Base-by-base conservation (phyloP, 2,888 invertebrate genomes). In the Phragmatobia fuliginosa region DNA sequence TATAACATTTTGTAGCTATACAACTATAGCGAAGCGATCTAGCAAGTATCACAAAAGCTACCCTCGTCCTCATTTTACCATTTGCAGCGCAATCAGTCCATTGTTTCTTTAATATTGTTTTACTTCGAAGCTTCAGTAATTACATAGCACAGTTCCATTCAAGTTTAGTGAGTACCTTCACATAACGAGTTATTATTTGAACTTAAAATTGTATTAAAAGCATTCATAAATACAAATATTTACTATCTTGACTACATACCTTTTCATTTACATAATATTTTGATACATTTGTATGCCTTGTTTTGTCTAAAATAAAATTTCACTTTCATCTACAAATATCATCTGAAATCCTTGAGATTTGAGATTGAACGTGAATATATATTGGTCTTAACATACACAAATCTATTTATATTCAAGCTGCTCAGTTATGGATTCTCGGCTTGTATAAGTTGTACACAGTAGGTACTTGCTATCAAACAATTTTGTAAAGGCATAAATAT, bases 11-110 rank as follows among this genome's bases (percentile, higher is more conserved):
- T 58, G 52, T 45, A 31, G 59, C 45, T 41, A 10, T 28, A 60
- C 28, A 18, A 38, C 38, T 28, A 36, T 41, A 28, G n/a, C n/a
- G 8, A 45, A 59, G 68, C 59, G 58, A 21, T 59, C 14, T 5
- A 60, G 6, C 14, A 1, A 52, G 10, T 60, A 33, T 60, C 28
- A 60, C 31, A 49, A 28, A 62, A 41, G 62, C 38, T 14, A 38
- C 33, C 28, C 32, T 64, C 60, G 64, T 65, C 68, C 68, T 65
- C 68, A 60, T 69, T 65, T 60, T 65, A 31, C 31, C 65, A 32
- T 16, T 36, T 38, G 60, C 33, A 25, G 25, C 31, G 49, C 68
- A 69, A 69, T 69, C 68, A 65, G 60, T 65, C 52, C 31, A 25
- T 52, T 28, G n/a, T 38, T 36, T 65, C 61, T 38, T 65, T 65